Evolutionary conservation across 2,888 invertebrate genomes (phyloP), one percentile per base, ranked within the genome.

Genomic region (Chaitophorus viminalis): DNA sequence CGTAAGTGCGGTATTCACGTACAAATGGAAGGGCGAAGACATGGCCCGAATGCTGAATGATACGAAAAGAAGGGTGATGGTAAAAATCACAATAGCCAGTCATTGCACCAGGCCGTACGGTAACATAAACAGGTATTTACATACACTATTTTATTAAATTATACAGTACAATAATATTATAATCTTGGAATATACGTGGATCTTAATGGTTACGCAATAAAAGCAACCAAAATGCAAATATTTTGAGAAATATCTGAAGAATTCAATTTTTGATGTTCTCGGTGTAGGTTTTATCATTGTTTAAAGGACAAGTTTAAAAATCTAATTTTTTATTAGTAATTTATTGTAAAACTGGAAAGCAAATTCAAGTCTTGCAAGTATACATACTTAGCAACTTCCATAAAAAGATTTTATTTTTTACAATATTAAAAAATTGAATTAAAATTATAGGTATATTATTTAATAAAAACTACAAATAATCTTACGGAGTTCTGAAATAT

Each of bases 1-100:
- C 91, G 95, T 96, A 90, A 95, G 96, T 89, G 95, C 96, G 17
- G 94, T 96, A 89, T 95, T 96, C 92, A 96, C 96, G 2, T 95
- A 94, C 92, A 95, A 95, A 91, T 94, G 94, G 92, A 95, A 95
- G 90, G 96, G 96, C 29, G 94, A 95, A 90, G 94, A 95, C 91
- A 93, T 96, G 91, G 94, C 94, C 0, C 92, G 92, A 72, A 92
- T 95, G 88, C 92, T 95, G 74, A 95, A 96, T 91, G 94, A 94
- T 91, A 94, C 94, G 81, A 93, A 94, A 21, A 93, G 93, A 89
- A 92, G 93, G 89, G 94, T 97, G 74, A 93, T 93, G 90, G 93
- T 96, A 90, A 93, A 94, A 90, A 94, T 97, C 90, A 93, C 94
- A 77, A 93, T 95, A 89, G 96, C 95, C 25, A 92, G 92, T 52